These are phyloP conservation scores for Podarcis lilfordi DNA, from an alignment of 2,797 vertebrate genomes.

Conservation along the genomic window DNA sequence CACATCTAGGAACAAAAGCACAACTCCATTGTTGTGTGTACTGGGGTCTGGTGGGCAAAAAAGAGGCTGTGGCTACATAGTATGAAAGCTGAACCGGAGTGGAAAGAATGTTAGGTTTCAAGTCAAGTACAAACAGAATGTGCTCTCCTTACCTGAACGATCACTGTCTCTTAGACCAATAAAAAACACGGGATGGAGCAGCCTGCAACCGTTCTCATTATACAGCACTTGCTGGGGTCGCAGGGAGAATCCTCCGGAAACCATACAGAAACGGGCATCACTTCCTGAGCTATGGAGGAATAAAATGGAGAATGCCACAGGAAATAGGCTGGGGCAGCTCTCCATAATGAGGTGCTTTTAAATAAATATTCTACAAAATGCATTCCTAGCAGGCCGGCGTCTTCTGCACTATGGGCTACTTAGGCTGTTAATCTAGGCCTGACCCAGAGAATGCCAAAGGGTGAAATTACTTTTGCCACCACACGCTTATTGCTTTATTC, in stretches of 20 bases:
- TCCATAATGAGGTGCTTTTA: not conserved
- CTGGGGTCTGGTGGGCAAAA: not conserved
- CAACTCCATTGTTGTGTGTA: not conserved
- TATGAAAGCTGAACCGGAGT: not conserved
- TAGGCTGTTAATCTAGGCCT: not conserved
- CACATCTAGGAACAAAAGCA: not conserved
- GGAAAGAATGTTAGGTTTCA: not conserved
- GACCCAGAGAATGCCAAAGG: slow-evolving; percentile 32
- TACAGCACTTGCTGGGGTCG: not conserved
- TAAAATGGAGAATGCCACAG: not conserved
- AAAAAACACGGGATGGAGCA: not conserved
- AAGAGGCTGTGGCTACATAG: not conserved
- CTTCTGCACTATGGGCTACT: not conserved
- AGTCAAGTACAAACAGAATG: not conserved
- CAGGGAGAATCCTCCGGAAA: not conserved
- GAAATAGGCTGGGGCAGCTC: not conserved
- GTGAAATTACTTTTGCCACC: not conserved
- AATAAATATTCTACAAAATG: not conserved
- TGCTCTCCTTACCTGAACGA: not conserved
- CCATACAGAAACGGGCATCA: not conserved
- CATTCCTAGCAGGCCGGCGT: not conserved
- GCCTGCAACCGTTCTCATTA: not conserved
- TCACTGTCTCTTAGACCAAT: not conserved
- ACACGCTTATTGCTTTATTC: not conserved
- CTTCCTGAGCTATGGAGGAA: not conserved